Conservation (phyloP, 2,797 vertebrate genomes). For the Octomys mimax region DNA sequence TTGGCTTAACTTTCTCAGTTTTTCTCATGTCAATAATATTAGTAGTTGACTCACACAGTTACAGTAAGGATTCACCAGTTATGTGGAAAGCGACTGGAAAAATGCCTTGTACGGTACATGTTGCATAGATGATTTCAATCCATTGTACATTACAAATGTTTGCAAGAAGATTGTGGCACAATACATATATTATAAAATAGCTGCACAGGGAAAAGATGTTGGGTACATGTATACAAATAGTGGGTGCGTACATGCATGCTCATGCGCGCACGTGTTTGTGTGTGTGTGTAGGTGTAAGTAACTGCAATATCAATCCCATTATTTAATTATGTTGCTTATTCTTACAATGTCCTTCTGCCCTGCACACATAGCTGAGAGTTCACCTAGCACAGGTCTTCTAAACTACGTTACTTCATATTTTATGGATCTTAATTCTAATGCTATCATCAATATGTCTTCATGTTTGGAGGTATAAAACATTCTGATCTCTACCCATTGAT, state of each 20-base stretch:
- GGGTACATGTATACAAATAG: neutral
- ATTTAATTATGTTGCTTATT: neutral
- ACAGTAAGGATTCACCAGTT: neutral
- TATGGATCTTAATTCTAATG: neutral
- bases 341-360: neutral
- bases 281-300: neutral
- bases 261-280: neutral
- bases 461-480: neutral
- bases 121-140: neutral
- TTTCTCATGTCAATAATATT: neutral
- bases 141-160: neutral
- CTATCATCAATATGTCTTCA: neutral
- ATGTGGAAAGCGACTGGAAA: neutral
- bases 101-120: neutral
- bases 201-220: neutral
- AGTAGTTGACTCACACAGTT: neutral
- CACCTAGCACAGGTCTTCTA: neutral
- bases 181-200: neutral
- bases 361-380: neutral
- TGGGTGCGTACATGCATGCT: rapidly evolving
- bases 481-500: neutral
- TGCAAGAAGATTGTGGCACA: neutral
- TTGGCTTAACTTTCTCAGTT: neutral
- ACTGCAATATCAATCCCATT: neutral
- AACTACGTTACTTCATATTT: neutral